Evolutionary conservation across 1,140 invertebrate species (phyloP).

Genomic region (Ooceraea biroi): DNA sequence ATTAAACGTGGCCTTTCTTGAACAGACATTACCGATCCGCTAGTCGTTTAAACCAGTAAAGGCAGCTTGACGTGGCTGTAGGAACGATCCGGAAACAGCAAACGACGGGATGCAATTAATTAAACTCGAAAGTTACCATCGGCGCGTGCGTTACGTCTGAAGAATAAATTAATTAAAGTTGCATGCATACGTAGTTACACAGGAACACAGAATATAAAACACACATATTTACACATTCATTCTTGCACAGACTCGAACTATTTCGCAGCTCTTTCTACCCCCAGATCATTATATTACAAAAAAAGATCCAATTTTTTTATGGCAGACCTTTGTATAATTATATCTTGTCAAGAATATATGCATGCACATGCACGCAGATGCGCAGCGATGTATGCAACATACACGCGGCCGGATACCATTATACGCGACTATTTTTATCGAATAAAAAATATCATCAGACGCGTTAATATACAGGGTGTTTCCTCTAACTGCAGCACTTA

Average conservation of each 20-base stretch:
- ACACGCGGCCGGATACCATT: neutral
- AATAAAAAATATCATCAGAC: neutral
- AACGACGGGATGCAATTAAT: constrained; percentile 66
- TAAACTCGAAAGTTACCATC: neutral
- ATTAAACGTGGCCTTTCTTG: constrained; percentile 46
- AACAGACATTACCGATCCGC: neutral
- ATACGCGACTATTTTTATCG: neutral
- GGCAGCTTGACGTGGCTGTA: constrained; percentile 40
- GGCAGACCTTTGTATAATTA: neutral
- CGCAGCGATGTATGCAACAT: neutral
- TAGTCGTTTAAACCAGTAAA: neutral
- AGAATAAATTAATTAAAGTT: neutral
- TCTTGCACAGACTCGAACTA: too few relatives aligned
- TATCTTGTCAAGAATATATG: neutral
- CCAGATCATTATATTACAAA: too few relatives aligned
- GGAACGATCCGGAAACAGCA: constrained; percentile 26
- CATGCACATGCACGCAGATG: neutral
- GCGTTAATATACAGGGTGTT: neutral
- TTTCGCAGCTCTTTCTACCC: too few relatives aligned
- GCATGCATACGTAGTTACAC: neutral
- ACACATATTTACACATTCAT: too few relatives aligned
- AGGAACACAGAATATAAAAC: too few relatives aligned
- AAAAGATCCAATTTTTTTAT: neutral
- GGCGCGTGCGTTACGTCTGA: constrained; percentile 4
- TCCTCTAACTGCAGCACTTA: too few relatives aligned